These are phyloP conservation scores for Netelia melanura DNA, from an alignment of 2,888 invertebrate species.

Conservation along the genomic window DNA sequence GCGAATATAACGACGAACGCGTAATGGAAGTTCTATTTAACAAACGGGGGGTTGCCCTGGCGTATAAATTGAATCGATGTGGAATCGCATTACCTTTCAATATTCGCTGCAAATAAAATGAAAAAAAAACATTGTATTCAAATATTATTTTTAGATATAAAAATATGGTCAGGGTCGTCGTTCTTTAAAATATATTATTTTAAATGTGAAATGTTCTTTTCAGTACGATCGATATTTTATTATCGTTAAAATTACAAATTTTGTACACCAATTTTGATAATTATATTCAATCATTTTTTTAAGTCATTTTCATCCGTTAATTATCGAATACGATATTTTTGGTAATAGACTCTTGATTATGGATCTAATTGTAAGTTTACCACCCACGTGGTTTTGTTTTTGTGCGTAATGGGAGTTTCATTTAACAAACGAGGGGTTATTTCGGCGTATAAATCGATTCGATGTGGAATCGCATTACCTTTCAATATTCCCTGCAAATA, in stretches of 20 bases:
- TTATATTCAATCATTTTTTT: conserved; percentile 46
- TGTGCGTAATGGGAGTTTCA: too few relatives aligned
- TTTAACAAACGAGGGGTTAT: too few relatives aligned
- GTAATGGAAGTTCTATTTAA: conserved; percentile 75
- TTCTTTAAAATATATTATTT: not conserved
- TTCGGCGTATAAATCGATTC: too few relatives aligned
- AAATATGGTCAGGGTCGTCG: not conserved
- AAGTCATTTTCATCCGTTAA: conserved; percentile 8
- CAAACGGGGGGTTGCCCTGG: conserved; percentile 24
- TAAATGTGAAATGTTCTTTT: not conserved
- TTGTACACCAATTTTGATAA: conserved; percentile 49
- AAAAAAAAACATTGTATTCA: not conserved
- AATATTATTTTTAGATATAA: not conserved
- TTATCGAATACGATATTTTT: conserved; percentile 20
- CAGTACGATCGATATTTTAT: conserved; percentile 60
- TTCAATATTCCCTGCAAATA: too few relatives aligned
- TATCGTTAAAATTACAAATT: conserved; percentile 59
- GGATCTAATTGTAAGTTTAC: not conserved
- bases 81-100: conserved; percentile 51
- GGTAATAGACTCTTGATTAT: not conserved
- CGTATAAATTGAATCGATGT: conserved; percentile 31
- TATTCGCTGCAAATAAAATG: conserved; percentile 43
- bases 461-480: too few relatives aligned
- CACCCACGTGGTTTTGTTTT: not conserved
- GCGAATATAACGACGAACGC: conserved; percentile 74